Evolutionary conservation across 2,888 invertebrate species (phyloP).

Genomic region (Clostera curtula): DNA sequence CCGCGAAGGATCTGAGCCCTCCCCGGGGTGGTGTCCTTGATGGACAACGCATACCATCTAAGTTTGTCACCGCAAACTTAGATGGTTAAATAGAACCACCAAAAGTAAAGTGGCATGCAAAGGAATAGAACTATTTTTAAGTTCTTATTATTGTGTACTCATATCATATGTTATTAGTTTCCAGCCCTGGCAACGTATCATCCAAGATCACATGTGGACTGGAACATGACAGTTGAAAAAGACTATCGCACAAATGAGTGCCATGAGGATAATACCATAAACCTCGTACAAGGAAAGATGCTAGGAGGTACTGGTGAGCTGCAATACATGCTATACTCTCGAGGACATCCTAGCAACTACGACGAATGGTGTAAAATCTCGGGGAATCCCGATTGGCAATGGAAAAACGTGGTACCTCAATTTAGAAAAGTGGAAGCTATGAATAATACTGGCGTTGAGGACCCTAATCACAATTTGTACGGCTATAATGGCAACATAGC

Average conservation of each 20-base stretch:
- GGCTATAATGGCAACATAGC: conserved; percentile 7
- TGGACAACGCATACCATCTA: no score
- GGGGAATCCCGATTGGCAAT: conserved; percentile 56
- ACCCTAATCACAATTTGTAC: conserved; percentile 5
- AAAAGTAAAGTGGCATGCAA: no score
- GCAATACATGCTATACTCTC: conserved; percentile 76
- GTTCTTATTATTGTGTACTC: no score
- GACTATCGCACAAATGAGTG: conserved; percentile 7
- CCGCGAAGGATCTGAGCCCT: no score
- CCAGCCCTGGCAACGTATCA: no score
- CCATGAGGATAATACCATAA: conserved; percentile 7
- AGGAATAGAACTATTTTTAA: no score
- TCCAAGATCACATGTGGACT: conserved; percentile 10
- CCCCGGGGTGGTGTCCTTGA: no score
- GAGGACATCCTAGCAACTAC: conserved; percentile 76
- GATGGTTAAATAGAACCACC: no score
- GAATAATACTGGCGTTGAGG: conserved; percentile 3
- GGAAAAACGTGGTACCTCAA: conserved; percentile 17
- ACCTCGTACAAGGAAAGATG: conserved; percentile 24
- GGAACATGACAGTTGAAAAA: conserved; percentile 13
- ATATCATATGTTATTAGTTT: no score
- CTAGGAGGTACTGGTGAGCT: conserved; percentile 76
- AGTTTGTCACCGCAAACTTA: no score
- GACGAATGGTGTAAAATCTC: conserved; percentile 77
- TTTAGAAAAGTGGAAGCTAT: conserved; percentile 12